Base-by-base conservation (phyloP, 2,113 vertebrate genomes). In the Hippocampus abdominalis region DNA sequence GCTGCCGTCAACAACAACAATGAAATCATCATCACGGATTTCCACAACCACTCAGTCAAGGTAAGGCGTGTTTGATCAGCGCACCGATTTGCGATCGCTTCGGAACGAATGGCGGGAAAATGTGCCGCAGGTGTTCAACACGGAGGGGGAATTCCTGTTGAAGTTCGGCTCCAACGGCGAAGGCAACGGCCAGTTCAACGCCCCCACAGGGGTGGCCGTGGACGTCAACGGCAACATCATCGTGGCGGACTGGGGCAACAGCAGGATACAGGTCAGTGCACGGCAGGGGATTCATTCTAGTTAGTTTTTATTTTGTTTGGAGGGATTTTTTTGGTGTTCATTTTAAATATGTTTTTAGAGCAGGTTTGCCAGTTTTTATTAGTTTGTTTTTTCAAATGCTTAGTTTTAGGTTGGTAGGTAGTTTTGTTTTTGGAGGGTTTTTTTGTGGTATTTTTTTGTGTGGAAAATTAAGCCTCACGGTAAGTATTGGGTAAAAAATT, bases 31-130 rank as follows among this genome's bases (percentile, higher is more conserved):
- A 85, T 98, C 72, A 98, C 96, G 8, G 97, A 98, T 90, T 98
- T 98, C 89, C 97, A 99, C 88, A 99, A 99, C 84, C 97, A 99
- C 88, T 99, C 96, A 72, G 97, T 99, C 74, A 99, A 99, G 95
- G 96, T 97, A 91, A 68, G 87, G 18, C 23, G 61, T 4, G 39
- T 23, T 66, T 66, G 9, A 46, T 32, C 62, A 1, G 2, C 1
- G 20, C 12, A 2, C 39, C 4, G 1, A 16, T 18, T 32, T 60
- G 27, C 1, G 27, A 32, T 40, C 8, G 8, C 18, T 20, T 18
- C 15, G 16, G 57, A 60, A 18, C 0, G 1, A 18, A 25, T 56
- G 12, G 13, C 2, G 56, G 25, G 15, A 8, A 23, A n/a, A 23
- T 54, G 2, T 10, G 8, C 5, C 21, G 51, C 7, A 68, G 97